Evolutionary conservation across 2,113 vertebrate species (phyloP).

Genomic region (Heterocephalus glaber): DNA sequence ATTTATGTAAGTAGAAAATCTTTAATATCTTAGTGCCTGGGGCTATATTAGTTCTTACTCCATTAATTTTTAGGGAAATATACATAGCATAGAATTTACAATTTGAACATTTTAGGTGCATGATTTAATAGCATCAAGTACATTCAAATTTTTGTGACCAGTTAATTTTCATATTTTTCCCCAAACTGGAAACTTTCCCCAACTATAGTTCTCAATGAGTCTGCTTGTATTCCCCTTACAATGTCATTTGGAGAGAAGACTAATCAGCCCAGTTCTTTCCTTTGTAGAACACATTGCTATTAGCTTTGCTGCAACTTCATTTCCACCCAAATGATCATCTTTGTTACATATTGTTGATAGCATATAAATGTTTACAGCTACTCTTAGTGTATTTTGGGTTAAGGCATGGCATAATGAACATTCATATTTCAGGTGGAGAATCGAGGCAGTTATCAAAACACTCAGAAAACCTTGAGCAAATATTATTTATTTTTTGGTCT

Average conservation of each 20-base stretch:
- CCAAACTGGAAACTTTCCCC: background rate
- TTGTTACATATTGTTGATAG: background rate
- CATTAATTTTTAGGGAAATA: background rate
- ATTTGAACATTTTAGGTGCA: background rate
- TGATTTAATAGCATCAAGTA: background rate
- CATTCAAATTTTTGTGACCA: background rate
- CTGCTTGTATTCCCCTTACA: background rate
- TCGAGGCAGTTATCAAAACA: background rate
- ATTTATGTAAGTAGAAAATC: background rate
- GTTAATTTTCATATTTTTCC: background rate
- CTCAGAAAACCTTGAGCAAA: background rate
- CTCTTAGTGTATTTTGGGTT: background rate
- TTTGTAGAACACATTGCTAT: background rate
- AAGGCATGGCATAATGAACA: too few species aligned
- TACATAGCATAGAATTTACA: background rate
- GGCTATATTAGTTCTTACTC: background rate
- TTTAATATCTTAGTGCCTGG: background rate
- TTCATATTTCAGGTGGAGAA: background rate
- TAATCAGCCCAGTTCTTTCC: background rate
- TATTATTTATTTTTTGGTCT: background rate
- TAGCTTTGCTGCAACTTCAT: background rate
- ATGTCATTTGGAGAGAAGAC: background rate
- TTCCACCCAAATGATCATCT: background rate
- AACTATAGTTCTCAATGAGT: background rate
- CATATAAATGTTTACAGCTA: background rate